A percentile compares a stretch with the other conserved stretches of the same genome.
These are phyloP conservation scores for Nesidiocoris tenuis DNA, from an alignment of 2,888 invertebrate genomes.

Conservation along the genomic window DNA sequence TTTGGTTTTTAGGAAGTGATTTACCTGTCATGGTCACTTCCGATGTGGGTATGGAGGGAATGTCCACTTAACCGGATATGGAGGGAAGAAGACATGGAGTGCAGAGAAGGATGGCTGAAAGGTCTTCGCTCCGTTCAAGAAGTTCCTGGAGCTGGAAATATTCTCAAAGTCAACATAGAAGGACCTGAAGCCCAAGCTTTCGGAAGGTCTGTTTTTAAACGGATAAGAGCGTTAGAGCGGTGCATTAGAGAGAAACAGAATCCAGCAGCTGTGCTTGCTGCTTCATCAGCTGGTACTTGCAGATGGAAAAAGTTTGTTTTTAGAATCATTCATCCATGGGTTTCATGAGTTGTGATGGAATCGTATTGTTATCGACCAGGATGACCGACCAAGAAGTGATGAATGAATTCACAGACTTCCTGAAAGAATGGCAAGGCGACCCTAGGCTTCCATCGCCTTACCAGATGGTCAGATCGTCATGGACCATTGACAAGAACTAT, in stretches of 20 bases:
- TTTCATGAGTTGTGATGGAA: too few relatives aligned
- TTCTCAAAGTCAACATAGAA: conserved; percentile 24
- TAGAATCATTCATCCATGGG: too few relatives aligned
- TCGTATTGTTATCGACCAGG: conserved; percentile 4
- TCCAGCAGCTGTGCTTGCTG: too few relatives aligned
- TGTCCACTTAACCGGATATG: conserved; percentile 18
- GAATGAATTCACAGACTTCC: conserved; percentile 30
- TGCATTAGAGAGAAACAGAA: too few relatives aligned
- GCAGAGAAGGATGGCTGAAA: conserved; percentile 30
- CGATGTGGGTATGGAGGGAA: conserved; percentile 38
- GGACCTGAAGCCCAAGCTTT: conserved; percentile 17
- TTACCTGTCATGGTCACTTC: conserved; percentile 13
- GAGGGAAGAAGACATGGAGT: conserved; percentile 28
- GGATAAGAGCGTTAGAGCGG: too few relatives aligned
- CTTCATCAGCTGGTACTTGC: too few relatives aligned
- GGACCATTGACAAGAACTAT: conserved; percentile 53
- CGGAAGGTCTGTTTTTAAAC: too few relatives aligned
- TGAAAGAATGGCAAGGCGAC: conserved; percentile 45
- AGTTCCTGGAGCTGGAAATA: conserved; percentile 27
- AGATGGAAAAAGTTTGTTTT: too few relatives aligned
- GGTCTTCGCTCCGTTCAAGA: conserved; percentile 16
- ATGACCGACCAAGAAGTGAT: conserved; percentile 37
- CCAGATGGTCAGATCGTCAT: conserved; percentile 51
- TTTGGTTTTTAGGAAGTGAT: conserved; percentile 24
- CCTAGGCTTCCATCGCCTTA: conserved; percentile 48